A percentile compares a stretch with the other conserved stretches of the same genome.
These are phyloP conservation scores for Alectoris magna DNA, from an alignment of 2,797 vertebrate species.

Conservation along the genomic window DNA sequence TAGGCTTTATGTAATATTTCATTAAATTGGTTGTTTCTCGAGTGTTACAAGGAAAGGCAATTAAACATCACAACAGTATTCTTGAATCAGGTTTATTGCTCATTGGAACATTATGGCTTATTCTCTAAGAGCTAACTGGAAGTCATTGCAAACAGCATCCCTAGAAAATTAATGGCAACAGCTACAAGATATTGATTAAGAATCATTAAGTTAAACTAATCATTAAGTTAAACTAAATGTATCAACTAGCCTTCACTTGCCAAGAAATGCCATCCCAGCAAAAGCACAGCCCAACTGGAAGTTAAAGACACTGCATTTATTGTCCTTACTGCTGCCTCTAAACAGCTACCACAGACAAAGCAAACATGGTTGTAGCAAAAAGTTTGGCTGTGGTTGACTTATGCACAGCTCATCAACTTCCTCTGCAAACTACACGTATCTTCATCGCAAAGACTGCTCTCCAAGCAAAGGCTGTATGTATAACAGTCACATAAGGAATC, in stretches of 20 bases:
- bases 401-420: neutral
- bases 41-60: constrained; percentile 34
- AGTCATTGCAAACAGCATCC: constrained; percentile 28
- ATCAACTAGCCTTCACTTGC: neutral
- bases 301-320: neutral
- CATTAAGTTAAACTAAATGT: neutral
- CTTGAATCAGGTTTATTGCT: constrained; percentile 12
- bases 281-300: neutral
- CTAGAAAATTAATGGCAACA: neutral
- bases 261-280: neutral
- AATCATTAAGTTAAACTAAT: constrained; percentile 14
- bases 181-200: constrained; percentile 13
- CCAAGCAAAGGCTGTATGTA: neutral
- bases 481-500: rapidly evolving
- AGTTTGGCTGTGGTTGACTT: rapidly evolving
- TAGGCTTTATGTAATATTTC: neutral
- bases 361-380: neutral
- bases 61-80: constrained; percentile 55
- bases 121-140: constrained; percentile 3
- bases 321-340: neutral
- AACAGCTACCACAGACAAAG: neutral
- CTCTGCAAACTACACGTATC: neutral
- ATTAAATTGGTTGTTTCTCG: neutral
- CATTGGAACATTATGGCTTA: neutral
- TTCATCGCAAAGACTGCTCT: rapidly evolving